These are phyloP conservation scores for Lasius platythorax DNA, from an alignment of 2,888 invertebrate species.

Conservation along the genomic window DNA sequence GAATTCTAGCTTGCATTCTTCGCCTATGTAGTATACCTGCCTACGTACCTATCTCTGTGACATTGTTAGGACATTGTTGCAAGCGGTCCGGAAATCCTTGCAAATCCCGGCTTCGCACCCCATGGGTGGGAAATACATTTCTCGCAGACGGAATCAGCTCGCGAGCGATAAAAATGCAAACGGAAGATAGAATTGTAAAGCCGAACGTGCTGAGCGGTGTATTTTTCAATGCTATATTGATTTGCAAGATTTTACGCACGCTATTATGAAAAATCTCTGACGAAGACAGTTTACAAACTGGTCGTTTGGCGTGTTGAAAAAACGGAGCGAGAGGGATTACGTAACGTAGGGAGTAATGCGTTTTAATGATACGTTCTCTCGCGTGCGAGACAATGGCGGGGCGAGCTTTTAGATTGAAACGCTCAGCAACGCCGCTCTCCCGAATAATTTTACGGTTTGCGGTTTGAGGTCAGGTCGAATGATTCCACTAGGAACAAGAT, in stretches of 20 bases:
- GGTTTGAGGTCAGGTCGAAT: slow-evolving; percentile 77
- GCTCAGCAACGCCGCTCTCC: slow-evolving; percentile 69
- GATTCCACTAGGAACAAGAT: slow-evolving; percentile 77
- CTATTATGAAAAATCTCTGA: background rate
- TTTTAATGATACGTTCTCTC: slow-evolving; percentile 31
- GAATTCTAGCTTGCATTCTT: slow-evolving; percentile 21
- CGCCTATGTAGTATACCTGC: background rate
- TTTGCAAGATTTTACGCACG: background rate
- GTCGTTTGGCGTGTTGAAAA: background rate
- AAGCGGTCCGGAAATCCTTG: slow-evolving; percentile 44
- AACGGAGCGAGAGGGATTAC: background rate
- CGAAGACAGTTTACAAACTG: background rate
- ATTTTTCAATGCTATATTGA: slow-evolving; percentile 28
- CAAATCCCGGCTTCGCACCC: slow-evolving; percentile 31
- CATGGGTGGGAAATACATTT: slow-evolving; percentile 38
- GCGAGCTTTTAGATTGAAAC: slow-evolving; percentile 62
- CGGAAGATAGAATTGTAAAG: slow-evolving; percentile 22
- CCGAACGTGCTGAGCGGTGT: background rate
- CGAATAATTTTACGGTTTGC: slow-evolving; percentile 80
- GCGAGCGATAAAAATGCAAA: slow-evolving; percentile 26
- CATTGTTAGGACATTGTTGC: slow-evolving; percentile 52
- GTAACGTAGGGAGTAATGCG: slow-evolving; percentile 11
- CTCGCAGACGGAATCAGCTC: background rate
- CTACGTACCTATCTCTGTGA: slow-evolving; percentile 22
- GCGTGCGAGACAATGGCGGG: slow-evolving; percentile 21